Conservation (phyloP, 1,140 invertebrate species). For the Nylanderia fulva region DNA sequence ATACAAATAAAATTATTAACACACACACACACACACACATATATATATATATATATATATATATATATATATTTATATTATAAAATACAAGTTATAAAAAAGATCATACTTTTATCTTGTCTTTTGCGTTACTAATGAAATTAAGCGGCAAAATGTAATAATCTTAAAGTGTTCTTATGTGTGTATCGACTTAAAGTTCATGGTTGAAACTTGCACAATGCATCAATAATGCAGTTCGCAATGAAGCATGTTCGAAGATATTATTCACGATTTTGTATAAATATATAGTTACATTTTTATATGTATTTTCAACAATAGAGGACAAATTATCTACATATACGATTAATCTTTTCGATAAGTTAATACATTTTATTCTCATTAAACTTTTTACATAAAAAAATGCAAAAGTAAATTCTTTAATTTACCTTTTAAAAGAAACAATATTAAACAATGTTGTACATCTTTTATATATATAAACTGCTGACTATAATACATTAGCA, state of each 20-base stretch:
- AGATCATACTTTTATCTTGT: background rate
- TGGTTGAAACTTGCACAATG: constrained; percentile 75
- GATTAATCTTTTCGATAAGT: constrained; percentile 13
- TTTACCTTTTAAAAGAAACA: background rate
- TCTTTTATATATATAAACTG: background rate
- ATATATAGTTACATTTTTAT: background rate
- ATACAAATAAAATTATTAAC: background rate
- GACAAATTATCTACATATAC: background rate
- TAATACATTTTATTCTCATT: background rate
- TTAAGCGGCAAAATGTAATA: constrained; percentile 44
- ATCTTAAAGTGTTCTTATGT: constrained; percentile 67
- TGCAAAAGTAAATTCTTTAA: background rate
- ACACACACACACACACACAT: too few relatives aligned
- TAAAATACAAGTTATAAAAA: background rate
- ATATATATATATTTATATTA: too few relatives aligned
- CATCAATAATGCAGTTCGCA: background rate
- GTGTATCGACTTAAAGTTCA: constrained; percentile 73
- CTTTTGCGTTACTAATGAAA: background rate
- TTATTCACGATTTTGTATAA: background rate
- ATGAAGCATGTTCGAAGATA: background rate
- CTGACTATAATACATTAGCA: background rate
- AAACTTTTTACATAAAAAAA: background rate
- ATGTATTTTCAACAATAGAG: background rate
- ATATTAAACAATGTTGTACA: background rate
- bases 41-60: too few relatives aligned